phyloP scores from a whole-genome alignment of 2,113 vertebrate species.

The Phainopepla nitens region DNA sequence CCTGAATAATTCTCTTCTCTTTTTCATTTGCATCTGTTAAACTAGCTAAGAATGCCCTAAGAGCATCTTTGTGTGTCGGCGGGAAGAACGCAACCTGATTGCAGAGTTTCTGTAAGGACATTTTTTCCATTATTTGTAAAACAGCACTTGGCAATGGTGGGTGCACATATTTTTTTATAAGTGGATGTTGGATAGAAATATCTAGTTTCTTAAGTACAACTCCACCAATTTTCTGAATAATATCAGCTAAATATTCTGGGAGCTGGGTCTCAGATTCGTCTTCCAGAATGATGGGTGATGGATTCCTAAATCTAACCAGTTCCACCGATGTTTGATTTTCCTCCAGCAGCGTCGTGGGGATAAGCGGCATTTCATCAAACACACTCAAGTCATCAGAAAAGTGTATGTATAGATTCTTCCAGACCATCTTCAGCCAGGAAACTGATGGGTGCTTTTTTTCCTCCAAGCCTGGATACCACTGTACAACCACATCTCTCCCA shows the following conservation, averaged over 20 bases:
- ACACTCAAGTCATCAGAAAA: constrained; percentile 89
- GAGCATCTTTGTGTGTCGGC: constrained; percentile 81
- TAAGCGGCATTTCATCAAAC: constrained; percentile 97
- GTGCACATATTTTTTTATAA: constrained; percentile 91
- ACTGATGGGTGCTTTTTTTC: constrained; percentile 85
- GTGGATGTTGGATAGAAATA: constrained; percentile 88
- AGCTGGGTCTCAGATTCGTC: constrained; percentile 81
- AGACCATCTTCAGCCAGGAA: constrained; percentile 92
- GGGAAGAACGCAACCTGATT: constrained; percentile 82
- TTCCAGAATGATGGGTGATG: constrained; percentile 87
- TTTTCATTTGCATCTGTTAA: constrained; percentile 88
- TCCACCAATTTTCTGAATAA: constrained; percentile 88
- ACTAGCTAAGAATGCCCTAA: constrained; percentile 88
- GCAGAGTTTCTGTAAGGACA: constrained; percentile 83
- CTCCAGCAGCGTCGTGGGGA: constrained; percentile 82
- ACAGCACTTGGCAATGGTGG: constrained; percentile 82
- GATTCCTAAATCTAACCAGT: constrained; percentile 87
- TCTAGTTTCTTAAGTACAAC: constrained; percentile 90
- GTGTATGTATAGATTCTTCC: constrained; percentile 95
- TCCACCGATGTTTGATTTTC: constrained; percentile 75
- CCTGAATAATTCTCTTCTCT: constrained; percentile 87
- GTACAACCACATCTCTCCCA: constrained; percentile 85
- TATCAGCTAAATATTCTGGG: constrained; percentile 82
- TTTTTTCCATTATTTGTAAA: constrained; percentile 91
- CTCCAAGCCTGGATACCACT: constrained; percentile 86